Conservation (phyloP, 2,888 invertebrate species). For the Hypercompe scribonia region DNA sequence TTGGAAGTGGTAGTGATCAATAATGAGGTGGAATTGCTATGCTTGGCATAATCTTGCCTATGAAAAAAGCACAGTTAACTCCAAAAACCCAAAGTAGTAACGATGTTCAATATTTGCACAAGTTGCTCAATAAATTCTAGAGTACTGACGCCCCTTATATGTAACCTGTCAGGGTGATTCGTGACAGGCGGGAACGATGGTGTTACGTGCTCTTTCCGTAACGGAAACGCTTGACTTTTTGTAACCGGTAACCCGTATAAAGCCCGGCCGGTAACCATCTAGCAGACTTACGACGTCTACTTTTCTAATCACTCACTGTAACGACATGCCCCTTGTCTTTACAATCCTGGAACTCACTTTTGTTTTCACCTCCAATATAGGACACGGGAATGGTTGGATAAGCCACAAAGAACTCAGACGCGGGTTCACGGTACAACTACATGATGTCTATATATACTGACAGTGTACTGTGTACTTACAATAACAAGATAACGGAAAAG, state of each 20-base stretch:
- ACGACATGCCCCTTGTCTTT: not conserved
- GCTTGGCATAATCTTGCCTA: not conserved
- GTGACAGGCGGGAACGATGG: constrained; percentile 2
- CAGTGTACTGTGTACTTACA: not conserved
- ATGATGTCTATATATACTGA: not conserved
- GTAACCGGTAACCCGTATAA: constrained; percentile 1
- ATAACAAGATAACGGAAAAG: not conserved
- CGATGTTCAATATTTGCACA: not conserved
- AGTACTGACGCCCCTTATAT: not conserved
- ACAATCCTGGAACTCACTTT: not conserved
- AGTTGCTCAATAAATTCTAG: not conserved
- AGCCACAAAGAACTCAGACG: not conserved
- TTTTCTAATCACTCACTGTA: too few species aligned
- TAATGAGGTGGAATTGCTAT: accelerated
- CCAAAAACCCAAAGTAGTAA: not conserved
- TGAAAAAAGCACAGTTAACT: not conserved
- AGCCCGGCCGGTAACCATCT: too few species aligned
- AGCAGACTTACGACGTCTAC: too few species aligned
- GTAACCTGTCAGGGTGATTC: not conserved
- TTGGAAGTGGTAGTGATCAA: not conserved
- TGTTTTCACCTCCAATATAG: not conserved
- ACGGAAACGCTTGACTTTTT: constrained; percentile 4
- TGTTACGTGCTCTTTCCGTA: not conserved
- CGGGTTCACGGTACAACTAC: not conserved
- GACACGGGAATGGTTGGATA: not conserved